These are phyloP conservation scores for Eristalis arbustorum DNA, from an alignment of 2,888 invertebrate genomes.

Conservation along the genomic window DNA sequence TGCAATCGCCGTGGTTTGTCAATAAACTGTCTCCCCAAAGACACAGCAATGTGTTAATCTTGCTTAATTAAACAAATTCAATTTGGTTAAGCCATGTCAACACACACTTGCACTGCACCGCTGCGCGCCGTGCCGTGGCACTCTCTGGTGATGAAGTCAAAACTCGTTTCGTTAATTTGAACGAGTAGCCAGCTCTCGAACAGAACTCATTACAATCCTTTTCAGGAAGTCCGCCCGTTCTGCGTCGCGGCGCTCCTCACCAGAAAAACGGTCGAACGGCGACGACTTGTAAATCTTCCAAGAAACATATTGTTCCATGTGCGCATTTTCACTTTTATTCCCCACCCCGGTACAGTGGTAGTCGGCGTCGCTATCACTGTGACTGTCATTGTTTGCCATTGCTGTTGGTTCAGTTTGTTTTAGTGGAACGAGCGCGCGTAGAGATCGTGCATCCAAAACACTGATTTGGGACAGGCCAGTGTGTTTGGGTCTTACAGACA, in stretches of 20 bases:
- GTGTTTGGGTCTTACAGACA: neutral
- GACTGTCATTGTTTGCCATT: neutral
- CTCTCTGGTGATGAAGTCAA: neutral
- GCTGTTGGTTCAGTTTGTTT: neutral
- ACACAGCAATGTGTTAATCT: slow-evolving; percentile 20
- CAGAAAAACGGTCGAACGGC: neutral
- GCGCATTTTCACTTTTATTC: slow-evolving; percentile 58
- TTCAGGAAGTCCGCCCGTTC: slow-evolving; percentile 1
- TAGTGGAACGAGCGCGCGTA: neutral
- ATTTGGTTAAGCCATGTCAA: slow-evolving; percentile 13
- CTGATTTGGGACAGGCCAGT: slow-evolving; percentile 8
- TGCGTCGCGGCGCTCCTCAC: neutral
- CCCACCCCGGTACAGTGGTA: slow-evolving; percentile 27
- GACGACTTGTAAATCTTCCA: slow-evolving; percentile 22
- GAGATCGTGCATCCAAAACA: slow-evolving; percentile 5
- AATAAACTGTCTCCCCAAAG: slow-evolving; percentile 7
- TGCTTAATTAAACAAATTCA: slow-evolving; percentile 33
- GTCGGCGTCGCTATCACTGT: neutral
- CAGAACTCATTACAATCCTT: neutral
- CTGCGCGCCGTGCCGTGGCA: neutral
- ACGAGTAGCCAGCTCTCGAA: neutral
- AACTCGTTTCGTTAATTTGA: neutral
- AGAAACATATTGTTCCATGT: slow-evolving; percentile 48
- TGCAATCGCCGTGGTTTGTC: slow-evolving; percentile 14
- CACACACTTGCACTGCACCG: neutral